Conservation (phyloP, 2,113 vertebrate species). For the Pogona vitticeps region DNA sequence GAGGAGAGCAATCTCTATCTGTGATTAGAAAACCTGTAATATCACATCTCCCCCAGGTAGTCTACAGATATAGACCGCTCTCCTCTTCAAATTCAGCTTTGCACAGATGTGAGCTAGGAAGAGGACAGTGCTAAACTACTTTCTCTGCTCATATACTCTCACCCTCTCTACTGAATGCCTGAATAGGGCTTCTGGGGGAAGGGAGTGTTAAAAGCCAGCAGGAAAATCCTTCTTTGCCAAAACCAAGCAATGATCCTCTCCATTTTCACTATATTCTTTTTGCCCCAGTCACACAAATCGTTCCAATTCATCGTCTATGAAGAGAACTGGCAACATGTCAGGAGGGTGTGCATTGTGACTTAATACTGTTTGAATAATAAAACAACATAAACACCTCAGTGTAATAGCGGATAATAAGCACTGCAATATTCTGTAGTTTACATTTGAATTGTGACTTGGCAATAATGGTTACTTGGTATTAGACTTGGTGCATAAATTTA, state of each 20-base stretch:
- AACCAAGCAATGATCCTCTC: not conserved
- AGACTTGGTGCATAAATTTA: not conserved
- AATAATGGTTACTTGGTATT: not conserved
- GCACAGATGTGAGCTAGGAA: too few species aligned
- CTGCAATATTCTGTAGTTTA: not conserved
- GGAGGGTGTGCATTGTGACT: not conserved
- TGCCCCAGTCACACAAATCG: not conserved
- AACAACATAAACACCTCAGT: not conserved
- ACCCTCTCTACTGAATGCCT: too few species aligned
- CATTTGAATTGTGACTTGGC: not conserved
- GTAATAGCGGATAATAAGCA: not conserved
- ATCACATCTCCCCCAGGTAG: too few species aligned
- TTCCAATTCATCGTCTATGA: not conserved
- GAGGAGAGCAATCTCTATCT: too few species aligned
- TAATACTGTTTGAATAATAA: not conserved
- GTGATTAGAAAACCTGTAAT: too few species aligned
- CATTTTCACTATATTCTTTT: not conserved
- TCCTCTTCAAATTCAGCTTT: too few species aligned
- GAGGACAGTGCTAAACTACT: too few species aligned
- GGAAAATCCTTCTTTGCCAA: too few species aligned
- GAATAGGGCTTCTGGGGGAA: too few species aligned
- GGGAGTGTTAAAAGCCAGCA: too few species aligned
- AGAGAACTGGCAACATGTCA: not conserved
- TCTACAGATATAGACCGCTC: too few species aligned
- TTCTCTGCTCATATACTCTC: too few species aligned